Evolutionary conservation across 2,113 vertebrate genomes (phyloP), one percentile per base, ranked within the genome.

Genomic region (Coptodon rendalli): DNA sequence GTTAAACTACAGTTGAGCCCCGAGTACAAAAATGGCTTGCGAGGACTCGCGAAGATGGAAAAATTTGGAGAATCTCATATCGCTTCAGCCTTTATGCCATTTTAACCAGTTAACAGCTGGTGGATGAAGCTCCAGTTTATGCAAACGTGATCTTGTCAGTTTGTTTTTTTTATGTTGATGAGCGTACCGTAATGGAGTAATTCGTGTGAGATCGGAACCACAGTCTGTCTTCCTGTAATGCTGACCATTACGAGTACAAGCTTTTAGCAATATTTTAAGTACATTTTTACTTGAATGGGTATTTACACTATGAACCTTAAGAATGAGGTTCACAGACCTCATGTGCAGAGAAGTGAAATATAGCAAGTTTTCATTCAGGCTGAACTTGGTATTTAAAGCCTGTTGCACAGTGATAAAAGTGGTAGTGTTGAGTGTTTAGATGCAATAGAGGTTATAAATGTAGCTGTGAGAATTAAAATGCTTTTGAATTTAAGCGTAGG

Each of bases 151-250:
- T 29, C 24, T 29, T 73, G 71, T 22, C 43, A 8, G 24, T 50
- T 48, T 50, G 24, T 3, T 50, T 66, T 66, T 6, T 76, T 50
- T 76, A 48, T 29, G 43, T 16, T 76, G 71, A 76, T 29, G 27
- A 50, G 9, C 10, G 16, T 11, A 31, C 24, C 0, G 9, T 78
- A 0, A 50, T 13, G 71, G 6, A n/a, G 71, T 19, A 11, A 11
- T 50, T 78, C 2, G 7, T 5, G 27, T 50, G 45, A 19, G 4
- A 29, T 31, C 2, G 3, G 71, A 76, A 76, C 45, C 9, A 8
- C 24, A 31, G 27, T 31, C 22, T 5, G 71, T 19, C 71, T 19
- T 76, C 45, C 6, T 78, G 43, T 31, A 78, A 48, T 48, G 16
- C 6, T 48, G 13, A 78, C 1, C 3, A 22, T 54, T 12, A 54